These are phyloP conservation scores for Drymodes brunneopygia DNA, from an alignment of 2,113 vertebrate species.

Conservation along the genomic window DNA sequence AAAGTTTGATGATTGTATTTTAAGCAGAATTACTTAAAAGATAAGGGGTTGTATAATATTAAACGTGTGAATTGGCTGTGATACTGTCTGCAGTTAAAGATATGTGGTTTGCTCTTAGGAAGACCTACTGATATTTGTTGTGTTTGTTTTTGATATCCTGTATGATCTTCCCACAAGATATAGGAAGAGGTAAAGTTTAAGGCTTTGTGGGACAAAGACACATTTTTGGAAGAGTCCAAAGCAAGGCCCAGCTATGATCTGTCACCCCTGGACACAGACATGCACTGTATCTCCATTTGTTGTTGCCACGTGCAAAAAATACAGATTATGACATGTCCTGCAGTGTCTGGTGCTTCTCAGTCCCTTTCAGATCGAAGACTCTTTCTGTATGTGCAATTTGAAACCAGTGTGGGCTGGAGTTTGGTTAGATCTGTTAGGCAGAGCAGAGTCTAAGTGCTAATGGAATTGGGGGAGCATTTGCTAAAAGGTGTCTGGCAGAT, in stretches of 20 bases:
- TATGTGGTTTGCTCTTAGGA: neutral
- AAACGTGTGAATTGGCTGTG: neutral
- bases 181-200: neutral
- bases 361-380: neutral
- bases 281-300: neutral
- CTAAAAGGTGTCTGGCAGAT: neutral
- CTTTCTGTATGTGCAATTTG: neutral
- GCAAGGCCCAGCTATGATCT: neutral
- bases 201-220: neutral
- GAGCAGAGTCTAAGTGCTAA: neutral
- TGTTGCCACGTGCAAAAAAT: neutral
- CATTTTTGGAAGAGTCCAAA: neutral
- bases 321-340: accelerated
- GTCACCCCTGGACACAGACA: neutral
- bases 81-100: neutral
- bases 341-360: neutral
- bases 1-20: neutral
- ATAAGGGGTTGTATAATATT: no score
- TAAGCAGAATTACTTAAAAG: neutral
- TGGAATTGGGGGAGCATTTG: neutral
- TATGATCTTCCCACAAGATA: neutral
- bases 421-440: neutral
- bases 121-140: no score
- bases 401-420: neutral
- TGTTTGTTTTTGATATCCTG: neutral